A percentile compares a stretch with the other conserved stretches of the same genome.
These are phyloP conservation scores for Notechis scutatus DNA, from an alignment of 2,113 vertebrate genomes.

Conservation along the genomic window DNA sequence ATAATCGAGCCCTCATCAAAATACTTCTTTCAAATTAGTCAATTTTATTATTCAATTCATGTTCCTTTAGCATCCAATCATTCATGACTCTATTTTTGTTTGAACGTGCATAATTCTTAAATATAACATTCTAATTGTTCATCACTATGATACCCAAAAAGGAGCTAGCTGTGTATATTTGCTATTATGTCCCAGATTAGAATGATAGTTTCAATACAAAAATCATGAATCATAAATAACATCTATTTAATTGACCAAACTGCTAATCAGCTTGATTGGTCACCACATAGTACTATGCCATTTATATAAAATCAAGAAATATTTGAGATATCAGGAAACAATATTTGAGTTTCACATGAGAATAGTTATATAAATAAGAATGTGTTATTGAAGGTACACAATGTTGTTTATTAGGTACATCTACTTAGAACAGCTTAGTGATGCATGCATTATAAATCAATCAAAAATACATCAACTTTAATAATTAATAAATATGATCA, in stretches of 20 bases:
- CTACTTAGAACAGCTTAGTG: background rate
- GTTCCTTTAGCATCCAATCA: background rate
- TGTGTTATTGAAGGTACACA: background rate
- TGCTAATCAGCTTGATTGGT: background rate
- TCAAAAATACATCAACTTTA: conserved; percentile 26
- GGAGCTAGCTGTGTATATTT: background rate
- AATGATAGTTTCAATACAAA: background rate
- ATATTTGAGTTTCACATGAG: background rate
- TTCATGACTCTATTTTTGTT: background rate
- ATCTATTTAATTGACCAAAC: background rate
- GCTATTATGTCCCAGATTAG: background rate
- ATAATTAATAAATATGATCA: background rate
- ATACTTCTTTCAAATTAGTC: background rate
- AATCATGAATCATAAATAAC: background rate
- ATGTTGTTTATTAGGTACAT: background rate
- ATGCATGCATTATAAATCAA: conserved; percentile 2
- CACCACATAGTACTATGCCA: background rate
- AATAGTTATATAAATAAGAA: background rate
- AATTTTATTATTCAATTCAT: background rate
- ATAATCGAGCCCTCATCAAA: background rate
- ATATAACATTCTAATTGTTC: background rate
- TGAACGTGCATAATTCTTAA: background rate
- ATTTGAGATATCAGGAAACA: background rate
- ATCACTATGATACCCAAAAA: background rate
- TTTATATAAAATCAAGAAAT: background rate